Conservation (phyloP, 2,113 vertebrate genomes). For the Mixornis gularis region DNA sequence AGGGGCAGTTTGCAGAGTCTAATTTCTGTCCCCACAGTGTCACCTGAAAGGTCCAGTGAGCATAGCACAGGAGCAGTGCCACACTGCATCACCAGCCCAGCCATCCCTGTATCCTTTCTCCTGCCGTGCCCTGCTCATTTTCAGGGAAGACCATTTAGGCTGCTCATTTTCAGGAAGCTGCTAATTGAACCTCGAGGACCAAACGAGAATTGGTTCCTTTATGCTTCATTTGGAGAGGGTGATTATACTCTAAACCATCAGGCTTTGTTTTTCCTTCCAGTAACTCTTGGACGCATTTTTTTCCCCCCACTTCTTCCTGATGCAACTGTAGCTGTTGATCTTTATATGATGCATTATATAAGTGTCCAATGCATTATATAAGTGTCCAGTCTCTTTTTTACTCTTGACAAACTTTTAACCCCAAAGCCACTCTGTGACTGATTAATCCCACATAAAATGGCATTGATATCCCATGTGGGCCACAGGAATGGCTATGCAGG, state of each 20-base stretch:
- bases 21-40: not conserved
- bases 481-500: not conserved
- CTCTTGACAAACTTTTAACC: not conserved
- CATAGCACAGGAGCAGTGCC: not conserved
- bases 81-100: not conserved
- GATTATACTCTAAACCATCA: not conserved
- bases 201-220: not conserved
- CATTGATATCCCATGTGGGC: not conserved
- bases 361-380: not conserved
- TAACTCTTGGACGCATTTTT: not conserved
- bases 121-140: not conserved
- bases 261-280: not conserved
- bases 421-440: not conserved
- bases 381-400: not conserved
- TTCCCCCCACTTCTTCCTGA: not conserved
- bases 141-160: too few relatives aligned
- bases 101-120: not conserved
- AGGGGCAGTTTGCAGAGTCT: not conserved
- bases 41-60: not conserved
- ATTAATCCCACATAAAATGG: not conserved
- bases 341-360: not conserved
- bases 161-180: not conserved
- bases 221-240: not conserved
- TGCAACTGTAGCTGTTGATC: not conserved
- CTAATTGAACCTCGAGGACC: not conserved